Evolutionary conservation across 2,888 invertebrate genomes (phyloP), one percentile per base, ranked within the genome.

Genomic region (Pheosia gnoma): DNA sequence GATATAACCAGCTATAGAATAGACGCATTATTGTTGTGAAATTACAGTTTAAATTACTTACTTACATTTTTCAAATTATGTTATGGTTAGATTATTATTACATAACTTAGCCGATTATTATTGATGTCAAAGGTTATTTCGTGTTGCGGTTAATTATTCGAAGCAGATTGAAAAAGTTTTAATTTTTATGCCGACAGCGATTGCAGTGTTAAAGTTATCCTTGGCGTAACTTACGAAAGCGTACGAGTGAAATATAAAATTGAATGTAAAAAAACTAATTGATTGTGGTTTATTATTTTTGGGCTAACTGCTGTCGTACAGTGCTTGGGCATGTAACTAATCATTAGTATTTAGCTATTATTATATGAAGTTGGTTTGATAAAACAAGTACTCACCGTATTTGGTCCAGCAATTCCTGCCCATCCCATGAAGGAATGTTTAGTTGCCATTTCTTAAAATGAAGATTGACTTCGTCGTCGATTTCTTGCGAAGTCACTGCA

Each of bases 51-150:
- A 63, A 59, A 60, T 13, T 39, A 39, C 39, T 39, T 25, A 25
- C 25, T 25, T 25, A 25, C 25, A 25, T 49, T 61, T 59, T 55
- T 57, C 54, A 59, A 60, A 53, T 47, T 61, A 55, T 51, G 59
- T 61, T 61, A 58, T 54, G 58, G 59, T 56, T 62, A 71, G 73
- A 25, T 25, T 68, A 68, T 68, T 70, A 74, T 80, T 80, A 75
- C 78, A 65, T 72, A 82, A 77, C 67, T 64, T 68, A 59, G 62
- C 66, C 63, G 65, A 59, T 66, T 62, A 61, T 69, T 63, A 65
- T 74, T 72, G 73, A 76, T 77, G 85, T 82, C 84, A 85, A 78
- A 85, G 86, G 85, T 86, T 81, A 84, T 73, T 80, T 82, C 85
- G 87, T 84, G 85, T 82, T 77, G 76, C 66, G 58, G 75, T 70